Base-by-base conservation (phyloP, 2,797 vertebrate genomes). In the Chrysocyon brachyurus region DNA sequence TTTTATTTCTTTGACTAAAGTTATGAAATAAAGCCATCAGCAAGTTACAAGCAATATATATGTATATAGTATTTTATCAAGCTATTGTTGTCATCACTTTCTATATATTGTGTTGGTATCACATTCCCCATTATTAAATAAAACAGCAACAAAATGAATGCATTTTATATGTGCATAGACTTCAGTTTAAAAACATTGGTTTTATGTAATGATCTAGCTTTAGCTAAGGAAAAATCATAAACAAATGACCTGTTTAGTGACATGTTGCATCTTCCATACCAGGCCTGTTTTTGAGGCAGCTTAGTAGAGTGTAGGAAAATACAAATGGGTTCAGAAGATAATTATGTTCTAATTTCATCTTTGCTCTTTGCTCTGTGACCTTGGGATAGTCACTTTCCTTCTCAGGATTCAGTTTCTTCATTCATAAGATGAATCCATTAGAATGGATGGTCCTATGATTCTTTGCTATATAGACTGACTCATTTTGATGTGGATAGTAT, bases 1-100 rank as follows among this genome's bases (percentile, higher is more conserved):
- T 96, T 97, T 95, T 91, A 96, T 95, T 97, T 95, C 49, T 97
- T 66, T 93, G 79, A 90, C 49, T 95, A 78, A 87, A 92, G 22
- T 95, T 97, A 87, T 87, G 49, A 97, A 98, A 92, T 97, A 97
- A 96, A 73, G 31, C 36, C 9, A 86, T 92, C 66, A 84, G 81
- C 54, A 97, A 97, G 77, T 93, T 95, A 88, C 16, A 87, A 93
- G 17, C 31, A 88, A 52, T 87, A 92, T 73, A 68, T 40, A 78
- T 40, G 4, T 72, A 83, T 40, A 36, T n/a, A 68, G n/a, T 66
- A 78, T 56, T 96, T 94, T 90, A 89, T 92, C 81, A 93, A 84
- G 54, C 52, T 96, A 40, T 89, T 78, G 57, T 84, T 96, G 87
- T 77, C 64, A 95, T 75, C 22, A 78, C 36, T 82, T 93, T 91